phyloP scores from a whole-genome alignment of 2,797 vertebrate species.

The Holocentrus rufus region DNA sequence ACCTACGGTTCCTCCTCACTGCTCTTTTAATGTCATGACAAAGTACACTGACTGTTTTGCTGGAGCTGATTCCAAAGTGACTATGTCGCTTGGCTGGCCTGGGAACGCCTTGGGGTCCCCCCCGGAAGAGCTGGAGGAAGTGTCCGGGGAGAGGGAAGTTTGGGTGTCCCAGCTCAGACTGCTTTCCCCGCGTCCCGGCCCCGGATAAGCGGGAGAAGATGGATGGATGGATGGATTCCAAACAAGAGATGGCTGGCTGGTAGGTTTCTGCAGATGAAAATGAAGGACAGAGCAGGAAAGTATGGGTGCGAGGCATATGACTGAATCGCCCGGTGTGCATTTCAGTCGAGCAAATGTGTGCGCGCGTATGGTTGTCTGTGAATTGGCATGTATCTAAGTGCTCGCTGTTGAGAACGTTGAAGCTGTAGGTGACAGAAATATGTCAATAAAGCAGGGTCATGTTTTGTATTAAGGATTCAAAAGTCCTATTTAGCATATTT shows the following conservation, averaged over 20 bases:
- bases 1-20: slow-evolving; percentile 12
- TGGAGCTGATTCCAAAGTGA: slow-evolving; percentile 18
- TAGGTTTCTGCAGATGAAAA: slow-evolving; percentile 23
- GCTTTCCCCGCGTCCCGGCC: no score
- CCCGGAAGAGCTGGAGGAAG: no score
- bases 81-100: no score
- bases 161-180: no score
- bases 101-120: no score
- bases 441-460: slow-evolving; percentile 50
- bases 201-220: no score
- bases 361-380: slow-evolving; percentile 1
- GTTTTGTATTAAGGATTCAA: slow-evolving; percentile 43
- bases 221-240: no score
- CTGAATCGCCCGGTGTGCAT: slow-evolving; percentile 9
- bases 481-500: slow-evolving; percentile 28
- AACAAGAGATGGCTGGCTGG: slow-evolving; percentile 21
- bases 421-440: slow-evolving; percentile 43
- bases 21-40: slow-evolving; percentile 18
- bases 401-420: slow-evolving; percentile 29
- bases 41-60: slow-evolving; percentile 12
- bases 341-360: slow-evolving; percentile 15
- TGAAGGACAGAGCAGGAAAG: slow-evolving; percentile 47
- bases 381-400: slow-evolving; percentile 29
- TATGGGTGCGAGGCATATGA: slow-evolving; percentile 29
- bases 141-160: no score